Conservation (phyloP, 2,797 vertebrate genomes). For the Pangasius macronema region DNA sequence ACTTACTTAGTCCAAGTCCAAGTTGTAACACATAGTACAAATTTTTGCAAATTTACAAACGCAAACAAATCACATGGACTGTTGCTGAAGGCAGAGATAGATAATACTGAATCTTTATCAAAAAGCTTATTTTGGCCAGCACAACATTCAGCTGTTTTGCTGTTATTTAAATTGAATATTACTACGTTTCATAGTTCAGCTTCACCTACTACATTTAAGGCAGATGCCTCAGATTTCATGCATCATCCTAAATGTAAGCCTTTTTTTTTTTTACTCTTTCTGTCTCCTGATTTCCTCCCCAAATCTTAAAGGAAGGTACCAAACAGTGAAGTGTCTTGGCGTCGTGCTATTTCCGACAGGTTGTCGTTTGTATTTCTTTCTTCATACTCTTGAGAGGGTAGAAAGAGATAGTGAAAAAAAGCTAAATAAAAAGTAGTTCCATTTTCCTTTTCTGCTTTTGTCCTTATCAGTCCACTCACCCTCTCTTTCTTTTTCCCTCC, state of each 20-base stretch:
- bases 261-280: neutral
- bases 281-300: neutral
- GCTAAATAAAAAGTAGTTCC: slow-evolving; percentile 57
- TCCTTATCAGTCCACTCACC: slow-evolving; percentile 73
- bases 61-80: neutral
- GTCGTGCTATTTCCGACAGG: no score
- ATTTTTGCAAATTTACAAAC: neutral
- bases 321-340: no score
- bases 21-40: no score
- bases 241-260: neutral
- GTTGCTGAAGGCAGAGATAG: neutral
- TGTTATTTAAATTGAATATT: neutral
- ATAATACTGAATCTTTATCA: neutral
- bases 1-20: no score
- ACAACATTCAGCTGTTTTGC: neutral
- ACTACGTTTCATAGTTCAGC: neutral
- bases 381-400: no score
- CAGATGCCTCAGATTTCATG: neutral
- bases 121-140: neutral
- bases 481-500: slow-evolving; percentile 63
- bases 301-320: neutral
- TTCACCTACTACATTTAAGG: neutral
- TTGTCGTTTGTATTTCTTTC: no score
- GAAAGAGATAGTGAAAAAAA: neutral
- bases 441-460: slow-evolving; percentile 70